These are phyloP conservation scores for Heliornis fulica DNA, from an alignment of 2,113 vertebrate species.

Conservation along the genomic window DNA sequence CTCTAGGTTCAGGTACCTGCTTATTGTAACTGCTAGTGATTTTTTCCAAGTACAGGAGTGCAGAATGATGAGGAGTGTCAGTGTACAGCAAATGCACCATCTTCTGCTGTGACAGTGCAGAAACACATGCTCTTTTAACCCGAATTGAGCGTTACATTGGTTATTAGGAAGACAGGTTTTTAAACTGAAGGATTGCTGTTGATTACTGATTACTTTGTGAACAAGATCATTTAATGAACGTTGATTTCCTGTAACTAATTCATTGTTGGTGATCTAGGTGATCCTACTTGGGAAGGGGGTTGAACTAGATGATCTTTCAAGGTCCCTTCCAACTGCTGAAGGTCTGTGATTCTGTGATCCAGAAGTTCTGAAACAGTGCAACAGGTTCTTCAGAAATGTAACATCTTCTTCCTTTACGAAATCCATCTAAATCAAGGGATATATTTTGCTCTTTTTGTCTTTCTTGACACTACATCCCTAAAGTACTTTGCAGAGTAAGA, in stretches of 20 bases:
- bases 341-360: no score
- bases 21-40: slow-evolving; percentile 7
- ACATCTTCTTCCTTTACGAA: neutral
- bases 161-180: neutral
- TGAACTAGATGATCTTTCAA: no score
- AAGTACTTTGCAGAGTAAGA: neutral
- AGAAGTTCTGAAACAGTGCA: neutral
- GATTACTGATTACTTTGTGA: slow-evolving; percentile 10
- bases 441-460: neutral
- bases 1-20: neutral
- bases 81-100: neutral
- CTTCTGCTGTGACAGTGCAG: neutral
- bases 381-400: neutral
- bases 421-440: neutral
- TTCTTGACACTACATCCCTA: neutral
- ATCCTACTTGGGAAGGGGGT: no score
- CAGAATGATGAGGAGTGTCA: slow-evolving; percentile 4
- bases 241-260: slow-evolving; percentile 26
- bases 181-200: neutral
- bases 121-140: neutral
- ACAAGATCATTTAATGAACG: neutral
- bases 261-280: neutral
- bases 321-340: no score
- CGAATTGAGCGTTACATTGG: neutral
- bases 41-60: neutral